Evolutionary conservation across 92 coral and sea anemone genomes (phyloP), one percentile per base, ranked within the genome.

Genomic region (Zoanthus solanderi): DNA sequence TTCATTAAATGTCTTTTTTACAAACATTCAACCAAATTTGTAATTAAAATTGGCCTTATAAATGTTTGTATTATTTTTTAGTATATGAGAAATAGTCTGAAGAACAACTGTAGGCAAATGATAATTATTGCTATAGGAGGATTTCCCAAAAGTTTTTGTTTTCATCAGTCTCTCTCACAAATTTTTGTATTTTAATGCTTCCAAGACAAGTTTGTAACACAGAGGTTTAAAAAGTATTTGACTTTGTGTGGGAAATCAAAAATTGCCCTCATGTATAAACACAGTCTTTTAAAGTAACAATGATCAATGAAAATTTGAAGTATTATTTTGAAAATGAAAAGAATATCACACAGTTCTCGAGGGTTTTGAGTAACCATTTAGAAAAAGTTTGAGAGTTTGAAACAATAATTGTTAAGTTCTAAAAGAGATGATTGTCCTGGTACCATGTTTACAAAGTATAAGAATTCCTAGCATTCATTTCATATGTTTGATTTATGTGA

Each of bases 361-460:
- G 5, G 69, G 31, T 61, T 61, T 17, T 57, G 14, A 13, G 69
- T 11, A 69, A 11, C 45, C 31, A 30, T 7, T 7, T 50, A 7
- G 1, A 69, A 31, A 45, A 16, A 23, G 42, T 29, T 67, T 0
- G 30, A 28, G 14, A 30, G 46, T 30, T 15, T 9, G 45, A 32
- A 31, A 29, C 30, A 69, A 69, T 69, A 3, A 69, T 9, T 9
- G 65, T 47, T 3, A 77, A 34, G 42, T 34, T 3, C 13, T 60
- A 48, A 45, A 86, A 60, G 75, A 17, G 14, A 14, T 73, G 18
- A 48, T 45, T 14, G 46, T 32, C 66, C 63, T 65, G 74, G 45
- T 81, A 80, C 85, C 75, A 34, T 81, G 85, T 42, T 29, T 9
- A 44, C 66, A 45, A 66, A n/a, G 44, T 65, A 48, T 6, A 66